A percentile compares a stretch with the other conserved stretches of the same genome.
phyloP scores from a whole-genome alignment of 1,140 invertebrate genomes.

The Aphelinus certus region DNA sequence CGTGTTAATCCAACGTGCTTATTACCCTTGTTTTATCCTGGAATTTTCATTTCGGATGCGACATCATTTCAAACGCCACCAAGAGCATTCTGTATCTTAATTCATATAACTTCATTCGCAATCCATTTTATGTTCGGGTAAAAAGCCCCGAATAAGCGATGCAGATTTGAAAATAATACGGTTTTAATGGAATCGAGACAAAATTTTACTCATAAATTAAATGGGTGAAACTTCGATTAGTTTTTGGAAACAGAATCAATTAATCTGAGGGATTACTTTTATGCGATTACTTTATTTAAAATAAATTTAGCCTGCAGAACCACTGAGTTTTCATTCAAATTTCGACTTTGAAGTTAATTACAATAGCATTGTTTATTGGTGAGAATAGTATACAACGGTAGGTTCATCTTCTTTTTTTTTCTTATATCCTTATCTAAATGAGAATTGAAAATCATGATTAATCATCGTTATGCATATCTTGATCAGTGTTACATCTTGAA shows the following conservation, averaged over 20 bases:
- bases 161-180: slow-evolving; percentile 22
- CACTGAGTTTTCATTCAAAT: too few species aligned
- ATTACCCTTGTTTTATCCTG: background rate
- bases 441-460: slow-evolving; percentile 1
- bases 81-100: slow-evolving; percentile 23
- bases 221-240: background rate
- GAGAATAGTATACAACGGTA: too few species aligned
- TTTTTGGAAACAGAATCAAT: slow-evolving; percentile 6
- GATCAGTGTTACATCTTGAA: too few species aligned
- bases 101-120: background rate
- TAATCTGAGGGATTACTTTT: slow-evolving; percentile 4
- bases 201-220: slow-evolving; percentile 17
- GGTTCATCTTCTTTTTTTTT: too few species aligned
- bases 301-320: too few species aligned
- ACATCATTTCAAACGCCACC: slow-evolving; percentile 15
- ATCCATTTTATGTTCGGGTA: slow-evolving; percentile 21
- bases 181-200: slow-evolving; percentile 10
- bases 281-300: too few species aligned
- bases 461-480: too few species aligned
- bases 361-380: too few species aligned
- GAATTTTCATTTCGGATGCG: slow-evolving; percentile 13
- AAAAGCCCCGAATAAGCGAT: background rate
- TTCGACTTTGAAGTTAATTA: too few species aligned
- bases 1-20: background rate
- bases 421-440: too few species aligned